Evolutionary conservation across 2,888 invertebrate species (phyloP).

Genomic region (Papilio gigon): DNA sequence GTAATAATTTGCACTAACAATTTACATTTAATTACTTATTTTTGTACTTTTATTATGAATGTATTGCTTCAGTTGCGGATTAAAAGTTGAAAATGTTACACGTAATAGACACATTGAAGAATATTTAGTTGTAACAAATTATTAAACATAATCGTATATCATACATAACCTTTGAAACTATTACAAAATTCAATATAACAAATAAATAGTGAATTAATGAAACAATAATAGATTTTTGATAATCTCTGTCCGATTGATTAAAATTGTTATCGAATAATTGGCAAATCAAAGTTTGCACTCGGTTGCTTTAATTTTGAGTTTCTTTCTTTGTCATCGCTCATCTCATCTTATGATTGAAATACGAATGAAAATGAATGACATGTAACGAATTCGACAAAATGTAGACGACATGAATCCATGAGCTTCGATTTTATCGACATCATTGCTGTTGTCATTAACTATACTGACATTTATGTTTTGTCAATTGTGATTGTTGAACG

Average conservation of each 20-base stretch:
- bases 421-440: neutral
- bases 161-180: neutral
- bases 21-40: neutral
- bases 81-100: neutral
- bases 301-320: neutral
- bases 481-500: neutral
- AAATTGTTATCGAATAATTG: neutral
- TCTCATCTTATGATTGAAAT: neutral
- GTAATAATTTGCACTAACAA: constrained; percentile 7
- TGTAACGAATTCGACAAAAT: neutral
- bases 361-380: neutral
- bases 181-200: neutral
- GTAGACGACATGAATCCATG: neutral
- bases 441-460: neutral
- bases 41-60: neutral
- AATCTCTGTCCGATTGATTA: neutral
- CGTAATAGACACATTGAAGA: neutral
- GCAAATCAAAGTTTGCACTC: neutral
- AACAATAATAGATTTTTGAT: neutral
- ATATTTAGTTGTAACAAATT: neutral
- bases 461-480: neutral
- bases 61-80: neutral
- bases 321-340: neutral
- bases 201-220: neutral
- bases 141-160: neutral